These are phyloP conservation scores for Girardinus metallicus DNA, from an alignment of 2,797 vertebrate genomes.

Conservation along the genomic window DNA sequence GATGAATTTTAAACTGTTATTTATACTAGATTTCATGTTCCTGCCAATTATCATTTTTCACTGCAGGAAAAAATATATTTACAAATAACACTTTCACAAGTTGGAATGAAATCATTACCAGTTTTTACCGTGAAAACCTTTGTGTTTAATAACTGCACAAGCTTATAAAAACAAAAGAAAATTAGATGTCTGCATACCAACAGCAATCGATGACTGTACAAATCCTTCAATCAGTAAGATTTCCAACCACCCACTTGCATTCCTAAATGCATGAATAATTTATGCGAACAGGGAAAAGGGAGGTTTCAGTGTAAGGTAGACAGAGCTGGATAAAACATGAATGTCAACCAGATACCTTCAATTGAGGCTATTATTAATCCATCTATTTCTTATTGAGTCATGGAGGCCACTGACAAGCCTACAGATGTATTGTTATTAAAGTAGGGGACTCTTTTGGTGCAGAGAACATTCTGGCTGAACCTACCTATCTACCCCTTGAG, in stretches of 20 bases:
- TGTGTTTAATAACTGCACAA: constrained; percentile 9
- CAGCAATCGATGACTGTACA: constrained; percentile 23
- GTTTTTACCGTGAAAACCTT: constrained; percentile 1
- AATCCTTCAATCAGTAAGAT: constrained; percentile 38
- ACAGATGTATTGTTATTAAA: constrained; percentile 71
- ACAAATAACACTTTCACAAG: background rate
- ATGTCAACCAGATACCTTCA: constrained; percentile 66
- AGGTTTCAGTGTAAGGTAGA: constrained; percentile 63
- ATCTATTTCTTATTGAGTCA: constrained; percentile 74
- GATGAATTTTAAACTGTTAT: constrained; percentile 46
- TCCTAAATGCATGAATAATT: constrained; percentile 70
- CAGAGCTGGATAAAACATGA: constrained; percentile 50
- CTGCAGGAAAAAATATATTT: background rate
- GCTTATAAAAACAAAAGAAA: constrained; percentile 15
- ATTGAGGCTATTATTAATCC: constrained; percentile 77
- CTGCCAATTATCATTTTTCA: constrained; percentile 32
- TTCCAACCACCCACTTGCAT: constrained; percentile 42
- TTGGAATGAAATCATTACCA: background rate
- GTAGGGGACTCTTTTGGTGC: constrained; percentile 55
- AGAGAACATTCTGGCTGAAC: constrained; percentile 62
- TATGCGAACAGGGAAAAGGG: constrained; percentile 55
- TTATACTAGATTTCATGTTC: constrained; percentile 33
- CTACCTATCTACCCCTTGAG: constrained; percentile 49
- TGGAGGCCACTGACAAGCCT: constrained; percentile 53
- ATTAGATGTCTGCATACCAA: constrained; percentile 9